phyloP scores from a whole-genome alignment of 1,140 invertebrate genomes.

The Gryon sp. region DNA sequence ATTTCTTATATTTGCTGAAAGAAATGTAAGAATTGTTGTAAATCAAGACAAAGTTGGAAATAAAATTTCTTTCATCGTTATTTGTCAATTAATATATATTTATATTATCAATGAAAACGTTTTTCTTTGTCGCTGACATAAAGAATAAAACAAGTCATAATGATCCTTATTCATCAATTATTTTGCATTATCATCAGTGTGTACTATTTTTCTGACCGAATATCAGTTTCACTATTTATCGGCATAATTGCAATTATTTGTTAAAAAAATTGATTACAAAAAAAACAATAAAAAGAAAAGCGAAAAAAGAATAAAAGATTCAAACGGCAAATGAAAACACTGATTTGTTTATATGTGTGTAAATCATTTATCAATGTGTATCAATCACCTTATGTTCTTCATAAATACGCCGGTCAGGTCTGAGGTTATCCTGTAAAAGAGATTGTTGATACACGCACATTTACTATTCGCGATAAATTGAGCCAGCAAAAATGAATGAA shows the following conservation, averaged over 20 bases:
- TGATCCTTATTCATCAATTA: conserved; percentile 16
- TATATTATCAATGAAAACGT: too few species aligned
- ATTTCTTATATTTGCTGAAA: too few species aligned
- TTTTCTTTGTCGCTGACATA: too few species aligned
- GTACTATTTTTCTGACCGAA: conserved; percentile 14
- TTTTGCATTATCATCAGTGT: conserved; percentile 5
- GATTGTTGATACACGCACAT: conserved; percentile 45
- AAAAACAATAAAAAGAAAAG: too few species aligned
- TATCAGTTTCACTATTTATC: conserved; percentile 10
- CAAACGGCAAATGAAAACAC: conserved; percentile 16
- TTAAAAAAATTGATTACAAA: conserved; percentile 6
- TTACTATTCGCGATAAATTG: conserved; percentile 50
- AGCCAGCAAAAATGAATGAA: conserved; percentile 51
- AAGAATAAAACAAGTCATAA: too few species aligned
- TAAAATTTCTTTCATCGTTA: too few species aligned
- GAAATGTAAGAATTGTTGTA: too few species aligned
- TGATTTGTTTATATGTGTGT: background rate
- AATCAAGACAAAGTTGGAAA: too few species aligned
- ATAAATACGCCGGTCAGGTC: conserved; percentile 40
- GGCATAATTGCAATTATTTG: conserved; percentile 13
- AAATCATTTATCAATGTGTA: conserved; percentile 42
- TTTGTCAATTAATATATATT: too few species aligned
- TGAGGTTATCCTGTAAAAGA: conserved; percentile 44
- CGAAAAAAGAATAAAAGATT: too few species aligned
- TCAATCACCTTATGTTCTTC: conserved; percentile 53